These are phyloP conservation scores for Drosophila conformis DNA, from an alignment of 2,888 invertebrate genomes.

Conservation along the genomic window DNA sequence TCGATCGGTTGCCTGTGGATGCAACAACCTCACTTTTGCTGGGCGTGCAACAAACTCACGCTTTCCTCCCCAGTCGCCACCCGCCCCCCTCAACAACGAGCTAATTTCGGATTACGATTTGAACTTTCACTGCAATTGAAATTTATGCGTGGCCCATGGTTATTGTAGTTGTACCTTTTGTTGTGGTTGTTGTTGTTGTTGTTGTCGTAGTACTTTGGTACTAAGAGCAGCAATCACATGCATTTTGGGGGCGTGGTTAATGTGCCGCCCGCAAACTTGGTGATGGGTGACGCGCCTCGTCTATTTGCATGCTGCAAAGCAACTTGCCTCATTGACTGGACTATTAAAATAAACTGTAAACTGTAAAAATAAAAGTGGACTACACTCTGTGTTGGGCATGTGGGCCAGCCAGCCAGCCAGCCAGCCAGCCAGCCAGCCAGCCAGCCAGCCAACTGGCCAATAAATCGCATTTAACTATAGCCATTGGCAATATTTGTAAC, in stretches of 20 bases:
- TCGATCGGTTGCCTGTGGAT: constrained; percentile 29
- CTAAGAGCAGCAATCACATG: constrained; percentile 9
- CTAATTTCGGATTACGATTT: constrained; percentile 57
- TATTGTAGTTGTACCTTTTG: constrained; percentile 11
- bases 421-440: constrained; percentile 28
- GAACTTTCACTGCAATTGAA: constrained; percentile 74
- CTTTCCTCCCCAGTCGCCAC: background rate
- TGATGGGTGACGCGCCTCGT: constrained; percentile 64
- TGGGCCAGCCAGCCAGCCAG: constrained; percentile 40
- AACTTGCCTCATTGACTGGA: constrained; percentile 19
- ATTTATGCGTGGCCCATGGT: constrained; percentile 67
- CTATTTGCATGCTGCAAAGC: constrained; percentile 48
- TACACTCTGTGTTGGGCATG: constrained; percentile 29
- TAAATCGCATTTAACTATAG: constrained; percentile 42
- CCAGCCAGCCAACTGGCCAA: constrained; percentile 1
- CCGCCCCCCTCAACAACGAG: constrained; percentile 2
- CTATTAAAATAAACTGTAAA: constrained; percentile 47
- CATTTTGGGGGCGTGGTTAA: constrained; percentile 38
- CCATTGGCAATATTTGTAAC: constrained; percentile 53
- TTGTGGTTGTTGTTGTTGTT: background rate
- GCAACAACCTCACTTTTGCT: constrained; percentile 40
- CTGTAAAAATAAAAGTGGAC: constrained; percentile 20
- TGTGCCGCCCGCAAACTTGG: constrained; percentile 36
- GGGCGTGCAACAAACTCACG: constrained; percentile 13
- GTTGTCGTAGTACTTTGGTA: constrained; percentile 8